Base-by-base conservation (phyloP, 2,888 invertebrate genomes). In the Hypomecis atomaria region DNA sequence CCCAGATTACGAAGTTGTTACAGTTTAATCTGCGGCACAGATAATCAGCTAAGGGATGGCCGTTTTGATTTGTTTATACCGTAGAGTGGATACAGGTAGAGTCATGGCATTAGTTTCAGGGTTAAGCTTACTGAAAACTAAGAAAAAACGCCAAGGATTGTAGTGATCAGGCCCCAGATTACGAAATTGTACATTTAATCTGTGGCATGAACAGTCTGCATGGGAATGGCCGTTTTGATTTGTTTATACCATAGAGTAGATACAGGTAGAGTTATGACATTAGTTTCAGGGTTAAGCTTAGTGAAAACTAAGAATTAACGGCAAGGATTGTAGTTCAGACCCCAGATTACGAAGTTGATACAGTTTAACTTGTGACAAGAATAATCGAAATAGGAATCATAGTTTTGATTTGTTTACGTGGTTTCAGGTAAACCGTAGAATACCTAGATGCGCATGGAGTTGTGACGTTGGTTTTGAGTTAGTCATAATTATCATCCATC, bases 21-120 rank as follows among this genome's bases (percentile, higher is more conserved):
- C 10, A 0, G 10, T 23, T 43, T 56, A 44, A 45, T 37, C 45
- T 56, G 55, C 36, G 45, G 37, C 10, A 9, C 6, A 65, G 69
- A 65, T 68, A 72, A 67, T 72, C 66, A 66, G 42, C 62, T 62
- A 63, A 38, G 59, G 45, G 59, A 64, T 64, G 11, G 49, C 59
- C 13, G 44, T 59, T 64, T 56, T 55, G 49, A 59, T 55, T 64
- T 33, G 47, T 37, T 63, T 59, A 64, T 40, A 38, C 34, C 34
- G 8, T 23, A 23, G 23, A 23, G 23, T 23, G 3, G 23, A 55
- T 63, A 66, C 56, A 57, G 6, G 4, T 7, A 7, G 52, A 47
- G 33, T 6, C 33, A 33, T 47, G 47, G 4, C 9, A 9, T 33
- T 9, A 40, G 4, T 40, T 40, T 8, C 40, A 10, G 40, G 6